Conservation (phyloP, 2,888 invertebrate species). For the Dendrolimus houi region DNA sequence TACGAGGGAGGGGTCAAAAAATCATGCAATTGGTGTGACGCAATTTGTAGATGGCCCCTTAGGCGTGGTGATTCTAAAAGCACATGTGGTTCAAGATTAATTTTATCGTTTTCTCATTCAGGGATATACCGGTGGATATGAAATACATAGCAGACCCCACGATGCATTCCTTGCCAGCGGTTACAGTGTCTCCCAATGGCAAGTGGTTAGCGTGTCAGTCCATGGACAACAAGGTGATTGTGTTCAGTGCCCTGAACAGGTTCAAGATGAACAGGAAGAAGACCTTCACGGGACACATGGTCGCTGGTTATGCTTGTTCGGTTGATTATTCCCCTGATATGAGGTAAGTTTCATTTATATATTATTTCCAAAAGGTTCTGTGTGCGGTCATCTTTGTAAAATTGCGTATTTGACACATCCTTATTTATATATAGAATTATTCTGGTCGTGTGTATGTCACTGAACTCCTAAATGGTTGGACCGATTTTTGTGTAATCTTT, state of each 20-base stretch:
- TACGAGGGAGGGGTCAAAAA: too few relatives aligned
- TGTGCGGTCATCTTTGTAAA: too few relatives aligned
- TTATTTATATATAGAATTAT: too few relatives aligned
- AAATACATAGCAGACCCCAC: constrained; percentile 99
- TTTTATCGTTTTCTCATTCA: constrained; percentile 16
- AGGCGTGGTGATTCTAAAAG: too few relatives aligned
- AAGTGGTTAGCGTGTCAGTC: constrained; percentile 99
- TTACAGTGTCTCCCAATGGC: constrained; percentile 95
- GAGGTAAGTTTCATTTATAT: constrained; percentile 78
- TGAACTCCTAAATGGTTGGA: too few relatives aligned
- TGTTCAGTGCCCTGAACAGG: constrained; percentile 97
- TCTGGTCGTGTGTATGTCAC: too few relatives aligned
- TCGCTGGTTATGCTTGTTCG: constrained; percentile 98
- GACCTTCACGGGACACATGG: constrained; percentile 99
- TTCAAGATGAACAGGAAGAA: constrained; percentile 99
- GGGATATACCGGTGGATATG: constrained; percentile 98
- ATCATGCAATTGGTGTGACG: too few relatives aligned
- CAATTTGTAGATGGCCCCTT: too few relatives aligned
- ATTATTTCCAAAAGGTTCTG: too few relatives aligned
- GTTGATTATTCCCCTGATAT: constrained; percentile 99
- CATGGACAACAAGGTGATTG: constrained; percentile 99
- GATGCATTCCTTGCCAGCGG: constrained; percentile 99
- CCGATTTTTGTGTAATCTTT: too few relatives aligned
- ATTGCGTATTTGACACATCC: too few relatives aligned
- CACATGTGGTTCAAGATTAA: too few relatives aligned